A percentile compares a stretch with the other conserved stretches of the same genome.
These are phyloP conservation scores for Hydraecia micacea DNA, from an alignment of 2,888 invertebrate genomes.

Conservation along the genomic window DNA sequence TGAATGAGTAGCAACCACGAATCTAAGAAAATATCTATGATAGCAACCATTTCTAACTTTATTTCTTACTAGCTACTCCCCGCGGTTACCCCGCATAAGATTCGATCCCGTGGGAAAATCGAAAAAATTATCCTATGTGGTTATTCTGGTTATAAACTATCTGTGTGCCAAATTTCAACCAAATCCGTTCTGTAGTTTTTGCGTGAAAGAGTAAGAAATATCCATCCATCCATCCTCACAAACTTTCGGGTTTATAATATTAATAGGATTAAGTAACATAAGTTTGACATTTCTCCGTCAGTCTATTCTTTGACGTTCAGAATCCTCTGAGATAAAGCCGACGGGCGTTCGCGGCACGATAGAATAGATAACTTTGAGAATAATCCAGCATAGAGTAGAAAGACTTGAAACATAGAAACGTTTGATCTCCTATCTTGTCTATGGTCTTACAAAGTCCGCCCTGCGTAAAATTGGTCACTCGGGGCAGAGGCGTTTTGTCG, in stretches of 20 bases:
- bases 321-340: constrained; percentile 38
- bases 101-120: no score
- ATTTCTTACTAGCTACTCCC: constrained; percentile 8
- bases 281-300: constrained; percentile 26
- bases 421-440: constrained; percentile 36
- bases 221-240: no score
- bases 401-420: constrained; percentile 34
- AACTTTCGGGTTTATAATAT: no score
- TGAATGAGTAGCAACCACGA: constrained; percentile 3
- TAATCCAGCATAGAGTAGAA: constrained; percentile 42
- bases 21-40: neutral
- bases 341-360: constrained; percentile 23
- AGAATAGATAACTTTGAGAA: constrained; percentile 45
- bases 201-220: no score
- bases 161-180: no score
- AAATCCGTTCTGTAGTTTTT: no score
- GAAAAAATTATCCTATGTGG: no score
- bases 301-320: constrained; percentile 37
- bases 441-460: constrained; percentile 13
- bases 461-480: constrained; percentile 28
- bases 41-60: constrained; percentile 11
- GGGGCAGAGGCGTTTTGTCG: neutral
- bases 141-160: no score
- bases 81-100: no score
- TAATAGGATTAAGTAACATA: constrained; percentile 1